Evolutionary conservation across 1,140 invertebrate species (phyloP).

Genomic region (Diorhabda elongata): DNA sequence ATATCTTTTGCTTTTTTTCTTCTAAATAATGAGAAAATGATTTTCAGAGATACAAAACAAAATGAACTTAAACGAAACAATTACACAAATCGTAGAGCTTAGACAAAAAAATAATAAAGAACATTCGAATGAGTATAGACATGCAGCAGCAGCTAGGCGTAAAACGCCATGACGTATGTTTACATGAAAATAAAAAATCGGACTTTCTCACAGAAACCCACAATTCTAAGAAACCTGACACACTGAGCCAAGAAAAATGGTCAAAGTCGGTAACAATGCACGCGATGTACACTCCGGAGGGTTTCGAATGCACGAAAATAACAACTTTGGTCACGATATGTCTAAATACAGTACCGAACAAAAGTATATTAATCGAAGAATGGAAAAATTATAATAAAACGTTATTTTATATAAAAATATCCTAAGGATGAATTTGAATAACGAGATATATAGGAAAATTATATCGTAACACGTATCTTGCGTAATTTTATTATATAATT

Average conservation of each 20-base stretch:
- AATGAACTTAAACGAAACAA: conserved; percentile 10
- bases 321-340: conserved; percentile 37
- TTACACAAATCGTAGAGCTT: conserved; percentile 20
- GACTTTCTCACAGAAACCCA: conserved; percentile 40
- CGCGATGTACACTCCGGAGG: conserved; percentile 38
- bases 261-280: conserved; percentile 38
- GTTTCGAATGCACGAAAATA: conserved; percentile 34
- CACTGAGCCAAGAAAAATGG: conserved; percentile 41
- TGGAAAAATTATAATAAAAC: too few species aligned
- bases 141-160: conserved; percentile 28
- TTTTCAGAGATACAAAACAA: not conserved
- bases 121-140: conserved; percentile 19
- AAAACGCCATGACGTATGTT: conserved; percentile 34
- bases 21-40: too few species aligned
- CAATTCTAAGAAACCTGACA: conserved; percentile 41
- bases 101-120: conserved; percentile 21
- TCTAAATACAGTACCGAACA: conserved; percentile 23
- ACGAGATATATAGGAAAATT: too few species aligned
- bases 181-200: conserved; percentile 34
- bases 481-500: too few species aligned
- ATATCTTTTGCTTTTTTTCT: too few species aligned
- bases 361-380: conserved; percentile 1
- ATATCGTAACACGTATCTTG: too few species aligned
- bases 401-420: too few species aligned
- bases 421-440: too few species aligned